Conservation (phyloP, 2,797 vertebrate genomes). For the Crax fasciolata region DNA sequence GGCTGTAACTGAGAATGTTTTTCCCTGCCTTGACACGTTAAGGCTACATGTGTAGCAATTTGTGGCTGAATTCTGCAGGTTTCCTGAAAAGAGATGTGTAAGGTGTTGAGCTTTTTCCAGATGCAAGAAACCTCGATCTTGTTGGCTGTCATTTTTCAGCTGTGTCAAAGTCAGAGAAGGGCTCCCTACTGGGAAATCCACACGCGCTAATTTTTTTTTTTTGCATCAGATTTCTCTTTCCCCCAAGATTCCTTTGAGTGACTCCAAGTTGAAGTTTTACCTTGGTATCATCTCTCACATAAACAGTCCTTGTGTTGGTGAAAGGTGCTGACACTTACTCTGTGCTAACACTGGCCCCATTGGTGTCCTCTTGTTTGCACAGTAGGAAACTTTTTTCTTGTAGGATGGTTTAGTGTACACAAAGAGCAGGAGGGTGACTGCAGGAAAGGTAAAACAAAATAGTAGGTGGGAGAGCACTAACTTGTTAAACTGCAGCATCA, state of each 20-base stretch:
- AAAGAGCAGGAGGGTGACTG: background rate
- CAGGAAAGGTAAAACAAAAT: background rate
- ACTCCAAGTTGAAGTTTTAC: background rate
- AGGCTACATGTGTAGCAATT: background rate
- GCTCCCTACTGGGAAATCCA: background rate
- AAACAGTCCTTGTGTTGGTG: background rate
- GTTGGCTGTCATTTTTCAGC: constrained; percentile 26
- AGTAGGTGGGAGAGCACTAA: background rate
- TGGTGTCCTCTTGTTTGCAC: background rate
- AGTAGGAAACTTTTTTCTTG: background rate
- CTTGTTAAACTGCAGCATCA: background rate
- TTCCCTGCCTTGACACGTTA: background rate
- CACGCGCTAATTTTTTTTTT: background rate
- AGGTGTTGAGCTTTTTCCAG: constrained; percentile 40
- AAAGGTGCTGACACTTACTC: background rate
- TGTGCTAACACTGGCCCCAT: background rate
- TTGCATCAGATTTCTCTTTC: constrained; percentile 14
- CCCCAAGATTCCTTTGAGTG: background rate
- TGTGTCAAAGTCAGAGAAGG: constrained; percentile 20
- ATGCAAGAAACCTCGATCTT: constrained; percentile 19
- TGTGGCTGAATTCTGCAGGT: background rate
- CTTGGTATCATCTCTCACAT: background rate
- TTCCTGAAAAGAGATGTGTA: background rate
- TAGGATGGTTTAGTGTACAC: background rate
- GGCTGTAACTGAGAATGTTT: background rate